phyloP scores from a whole-genome alignment of 2,888 invertebrate species.

The Clepsis dumicolana region DNA sequence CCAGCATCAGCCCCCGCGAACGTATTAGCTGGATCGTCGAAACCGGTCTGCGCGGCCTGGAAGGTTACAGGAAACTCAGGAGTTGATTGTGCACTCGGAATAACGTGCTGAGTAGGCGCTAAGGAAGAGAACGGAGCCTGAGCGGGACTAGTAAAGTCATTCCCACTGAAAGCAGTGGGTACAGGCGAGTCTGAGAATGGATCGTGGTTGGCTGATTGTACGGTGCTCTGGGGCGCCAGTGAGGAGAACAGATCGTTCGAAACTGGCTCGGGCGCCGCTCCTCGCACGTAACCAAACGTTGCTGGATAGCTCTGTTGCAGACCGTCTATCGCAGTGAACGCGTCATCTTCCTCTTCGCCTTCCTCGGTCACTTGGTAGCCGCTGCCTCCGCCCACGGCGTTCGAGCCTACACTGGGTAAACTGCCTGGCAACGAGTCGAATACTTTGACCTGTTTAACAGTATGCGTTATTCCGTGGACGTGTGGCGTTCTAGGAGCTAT shows the following conservation, averaged over 20 bases:
- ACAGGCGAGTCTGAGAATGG: constrained; percentile 62
- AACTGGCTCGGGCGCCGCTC: constrained; percentile 58
- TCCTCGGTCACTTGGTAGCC: constrained; percentile 81
- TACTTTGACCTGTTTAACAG: constrained; percentile 78
- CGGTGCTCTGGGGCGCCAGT: constrained; percentile 59
- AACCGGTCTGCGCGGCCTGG: constrained; percentile 55
- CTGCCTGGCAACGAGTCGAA: constrained; percentile 72
- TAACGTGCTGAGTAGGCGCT: constrained; percentile 53
- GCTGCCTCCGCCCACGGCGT: constrained; percentile 50
- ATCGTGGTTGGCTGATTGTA: constrained; percentile 58
- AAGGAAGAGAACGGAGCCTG: constrained; percentile 61
- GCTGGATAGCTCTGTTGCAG: constrained; percentile 70
- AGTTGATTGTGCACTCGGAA: constrained; percentile 57
- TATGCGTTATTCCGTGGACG: constrained; percentile 67
- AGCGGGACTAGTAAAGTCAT: constrained; percentile 60
- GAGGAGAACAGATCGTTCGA: constrained; percentile 64
- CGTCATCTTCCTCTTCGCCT: constrained; percentile 70
- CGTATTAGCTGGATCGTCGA: constrained; percentile 60
- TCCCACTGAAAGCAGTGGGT: constrained; percentile 59
- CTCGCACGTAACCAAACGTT: constrained; percentile 67
- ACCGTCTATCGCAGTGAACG: constrained; percentile 68
- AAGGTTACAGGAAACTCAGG: constrained; percentile 59
- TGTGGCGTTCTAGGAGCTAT: constrained; percentile 57
- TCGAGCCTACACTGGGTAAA: constrained; percentile 52
- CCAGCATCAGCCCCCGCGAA: constrained; percentile 61